Conservation (phyloP, 2,113 vertebrate species). For the Argyrosomus japonicus region DNA sequence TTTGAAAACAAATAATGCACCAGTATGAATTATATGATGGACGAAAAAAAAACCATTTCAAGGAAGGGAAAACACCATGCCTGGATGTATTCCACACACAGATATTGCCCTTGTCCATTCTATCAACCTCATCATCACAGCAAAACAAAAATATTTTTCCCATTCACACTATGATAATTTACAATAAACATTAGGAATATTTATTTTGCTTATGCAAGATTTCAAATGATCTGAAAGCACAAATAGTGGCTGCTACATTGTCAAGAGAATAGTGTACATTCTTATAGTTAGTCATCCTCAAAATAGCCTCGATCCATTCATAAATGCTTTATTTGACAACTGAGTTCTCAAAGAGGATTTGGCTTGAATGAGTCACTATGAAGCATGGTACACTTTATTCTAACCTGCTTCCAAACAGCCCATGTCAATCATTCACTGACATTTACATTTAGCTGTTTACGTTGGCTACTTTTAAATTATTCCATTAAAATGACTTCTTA, state of each 20-base stretch:
- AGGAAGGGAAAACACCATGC: background rate
- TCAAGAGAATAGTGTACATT: background rate
- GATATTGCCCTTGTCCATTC: background rate
- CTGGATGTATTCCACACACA: background rate
- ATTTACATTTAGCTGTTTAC: background rate
- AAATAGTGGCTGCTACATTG: background rate
- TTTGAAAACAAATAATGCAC: background rate
- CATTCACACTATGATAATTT: background rate
- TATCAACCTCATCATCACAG: background rate
- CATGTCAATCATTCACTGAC: background rate
- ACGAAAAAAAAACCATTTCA: background rate
- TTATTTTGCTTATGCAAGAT: background rate
- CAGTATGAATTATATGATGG: accelerated
- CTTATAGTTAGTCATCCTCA: background rate
- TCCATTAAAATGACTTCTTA: background rate
- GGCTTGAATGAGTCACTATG: background rate
- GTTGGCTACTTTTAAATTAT: background rate
- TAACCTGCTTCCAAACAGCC: background rate
- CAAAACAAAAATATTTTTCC: background rate
- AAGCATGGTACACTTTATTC: background rate
- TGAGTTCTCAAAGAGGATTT: conserved; percentile 6
- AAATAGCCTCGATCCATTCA: background rate
- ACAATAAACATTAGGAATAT: background rate
- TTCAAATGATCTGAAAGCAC: background rate
- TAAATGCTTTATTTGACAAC: background rate